Conservation (phyloP, 2,113 vertebrate genomes). For the Lanius collurio region DNA sequence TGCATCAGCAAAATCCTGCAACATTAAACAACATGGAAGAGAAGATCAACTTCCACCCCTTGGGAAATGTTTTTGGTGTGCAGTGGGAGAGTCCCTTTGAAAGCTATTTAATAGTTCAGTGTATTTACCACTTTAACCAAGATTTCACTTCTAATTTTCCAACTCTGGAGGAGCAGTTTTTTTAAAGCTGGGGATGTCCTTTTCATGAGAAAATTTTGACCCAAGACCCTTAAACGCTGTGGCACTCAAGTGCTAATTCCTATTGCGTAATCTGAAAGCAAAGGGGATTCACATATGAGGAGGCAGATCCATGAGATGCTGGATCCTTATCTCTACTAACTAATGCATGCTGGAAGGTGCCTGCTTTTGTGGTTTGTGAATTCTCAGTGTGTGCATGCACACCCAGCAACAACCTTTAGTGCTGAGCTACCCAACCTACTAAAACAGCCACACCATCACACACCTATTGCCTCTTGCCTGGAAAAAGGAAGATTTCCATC, state of each 20-base stretch:
- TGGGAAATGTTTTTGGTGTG: not conserved
- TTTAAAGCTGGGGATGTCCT: not conserved
- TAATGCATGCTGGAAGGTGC: not conserved
- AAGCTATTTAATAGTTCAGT: conserved; percentile 19
- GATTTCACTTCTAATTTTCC: conserved; percentile 26
- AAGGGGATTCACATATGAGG: not conserved
- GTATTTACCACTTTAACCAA: conserved; percentile 9
- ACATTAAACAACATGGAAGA: not conserved
- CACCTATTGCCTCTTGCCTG: not conserved
- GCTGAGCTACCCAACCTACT: not conserved
- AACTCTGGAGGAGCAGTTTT: not conserved
- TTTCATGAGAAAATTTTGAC: not conserved
- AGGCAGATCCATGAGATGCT: not conserved
- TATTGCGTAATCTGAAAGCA: not conserved
- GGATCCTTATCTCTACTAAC: not conserved
- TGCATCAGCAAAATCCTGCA: not conserved
- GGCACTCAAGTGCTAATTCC: not conserved
- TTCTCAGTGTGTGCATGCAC: not conserved
- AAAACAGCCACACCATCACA: not conserved
- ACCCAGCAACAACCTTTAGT: not conserved
- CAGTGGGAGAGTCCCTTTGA: not conserved
- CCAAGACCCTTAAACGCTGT: not conserved
- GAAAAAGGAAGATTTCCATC: not conserved
- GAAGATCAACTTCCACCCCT: not conserved
- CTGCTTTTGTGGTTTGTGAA: not conserved